These are phyloP conservation scores for Noctilio leporinus DNA, from an alignment of 2,113 vertebrate species.

Conservation along the genomic window DNA sequence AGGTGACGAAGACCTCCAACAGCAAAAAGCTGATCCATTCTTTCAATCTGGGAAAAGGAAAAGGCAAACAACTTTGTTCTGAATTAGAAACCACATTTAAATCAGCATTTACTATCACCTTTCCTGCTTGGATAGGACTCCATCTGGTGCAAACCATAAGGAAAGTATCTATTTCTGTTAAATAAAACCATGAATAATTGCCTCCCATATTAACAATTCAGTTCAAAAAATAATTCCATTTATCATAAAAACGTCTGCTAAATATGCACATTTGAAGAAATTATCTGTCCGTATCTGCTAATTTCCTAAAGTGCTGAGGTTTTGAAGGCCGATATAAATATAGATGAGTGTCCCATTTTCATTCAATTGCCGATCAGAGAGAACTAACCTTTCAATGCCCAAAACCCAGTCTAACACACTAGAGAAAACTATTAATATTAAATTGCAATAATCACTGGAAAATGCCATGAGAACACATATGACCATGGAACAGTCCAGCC, in stretches of 20 bases:
- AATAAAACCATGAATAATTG: background rate
- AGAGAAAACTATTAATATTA: background rate
- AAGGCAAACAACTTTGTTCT: background rate
- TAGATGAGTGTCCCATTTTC: background rate
- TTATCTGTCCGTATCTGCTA: background rate
- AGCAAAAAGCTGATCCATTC: constrained; percentile 90
- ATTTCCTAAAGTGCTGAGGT: background rate
- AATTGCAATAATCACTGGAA: background rate
- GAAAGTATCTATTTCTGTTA: background rate
- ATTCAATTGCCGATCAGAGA: background rate
- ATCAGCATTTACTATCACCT: background rate
- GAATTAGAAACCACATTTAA: background rate
- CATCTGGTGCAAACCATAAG: background rate
- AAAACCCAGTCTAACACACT: background rate
- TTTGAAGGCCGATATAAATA: background rate
- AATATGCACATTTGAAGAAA: background rate
- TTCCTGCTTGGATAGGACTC: background rate
- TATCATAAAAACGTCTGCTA: background rate
- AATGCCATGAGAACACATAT: background rate
- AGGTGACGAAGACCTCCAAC: constrained; percentile 85
- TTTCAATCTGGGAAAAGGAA: constrained; percentile 84
- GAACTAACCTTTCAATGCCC: background rate
- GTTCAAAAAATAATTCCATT: constrained; percentile 3
- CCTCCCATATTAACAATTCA: background rate
- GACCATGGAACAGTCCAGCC: background rate